Evolutionary conservation across 2,113 vertebrate genomes (phyloP).

Genomic region (Anthoscopus minutus): DNA sequence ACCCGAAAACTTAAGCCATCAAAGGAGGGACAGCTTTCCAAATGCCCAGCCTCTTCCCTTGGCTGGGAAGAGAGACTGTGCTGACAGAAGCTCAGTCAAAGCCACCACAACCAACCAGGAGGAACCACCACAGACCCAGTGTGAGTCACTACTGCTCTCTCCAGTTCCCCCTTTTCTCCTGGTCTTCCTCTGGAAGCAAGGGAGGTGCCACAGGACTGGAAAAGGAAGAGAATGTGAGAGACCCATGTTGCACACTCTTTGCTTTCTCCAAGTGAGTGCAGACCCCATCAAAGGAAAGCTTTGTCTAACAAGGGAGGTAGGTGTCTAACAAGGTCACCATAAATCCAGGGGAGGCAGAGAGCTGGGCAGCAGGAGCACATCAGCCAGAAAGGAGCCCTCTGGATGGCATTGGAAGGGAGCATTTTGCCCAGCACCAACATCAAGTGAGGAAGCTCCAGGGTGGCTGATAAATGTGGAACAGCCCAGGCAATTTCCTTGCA

Average conservation of each 20-base stretch:
- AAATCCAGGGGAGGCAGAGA: not conserved
- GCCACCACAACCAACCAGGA: fast-evolving
- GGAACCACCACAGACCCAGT: not conserved
- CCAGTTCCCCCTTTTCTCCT: not conserved
- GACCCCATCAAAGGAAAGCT: not conserved
- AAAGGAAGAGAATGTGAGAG: not conserved
- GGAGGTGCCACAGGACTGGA: not conserved
- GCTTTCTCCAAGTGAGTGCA: not conserved
- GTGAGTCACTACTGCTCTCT: fast-evolving
- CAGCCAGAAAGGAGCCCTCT: not conserved
- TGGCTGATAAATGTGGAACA: not conserved
- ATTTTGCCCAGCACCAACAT: not conserved
- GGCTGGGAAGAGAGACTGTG: not conserved
- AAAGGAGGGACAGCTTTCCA: not conserved
- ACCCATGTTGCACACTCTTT: not conserved
- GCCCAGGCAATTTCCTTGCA: not conserved
- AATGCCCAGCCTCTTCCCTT: not conserved
- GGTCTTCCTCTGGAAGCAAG: not conserved
- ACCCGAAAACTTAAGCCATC: no score
- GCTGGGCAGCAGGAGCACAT: fast-evolving
- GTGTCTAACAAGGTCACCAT: no score
- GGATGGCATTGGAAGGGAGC: not conserved
- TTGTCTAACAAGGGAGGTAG: not conserved
- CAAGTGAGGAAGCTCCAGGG: not conserved
- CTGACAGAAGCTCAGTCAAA: not conserved